Evolutionary conservation across 2,888 invertebrate species (phyloP), one percentile per base, ranked within the genome.

Genomic region (Gortyna flavago): DNA sequence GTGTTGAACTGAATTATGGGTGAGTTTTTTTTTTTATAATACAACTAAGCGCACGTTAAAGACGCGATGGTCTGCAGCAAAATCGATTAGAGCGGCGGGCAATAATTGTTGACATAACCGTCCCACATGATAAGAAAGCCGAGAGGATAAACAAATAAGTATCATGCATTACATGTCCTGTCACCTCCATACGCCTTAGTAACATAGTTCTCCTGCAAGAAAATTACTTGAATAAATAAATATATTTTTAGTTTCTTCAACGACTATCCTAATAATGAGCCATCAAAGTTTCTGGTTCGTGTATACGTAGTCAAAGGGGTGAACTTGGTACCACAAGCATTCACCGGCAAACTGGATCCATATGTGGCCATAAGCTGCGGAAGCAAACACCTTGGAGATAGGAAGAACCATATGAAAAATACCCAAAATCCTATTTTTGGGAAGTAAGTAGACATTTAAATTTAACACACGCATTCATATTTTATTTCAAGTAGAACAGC

Each of bases 391-490:
- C 82, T 92, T 9, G 95, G 94, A 62, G 98, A 99, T 92, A 97
- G 97, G 72, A 97, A 98, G 29, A 97, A 97, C 88, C 98, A 97
- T 91, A 95, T 98, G 59, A 96, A 97, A 3, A 98, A 98, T 92
- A 98, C 98, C 87, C 93, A 98, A 32, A 98, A 98, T 95, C 99
- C 99, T 0, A 96, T 98, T 38, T 99, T 99, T 94, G 99, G 99
- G 73, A 98, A 97, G 97, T 97, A 94, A 91, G 92, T 88, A 59
- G 35, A 21, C 1, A 38, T 35, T 35, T 18, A n/a, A 0, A n/a
- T 54, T 51, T 11, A 68, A 18, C 18, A 35, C 6, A 8, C 48
- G 8, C 16, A 51, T 59, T 72, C 0, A 18, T n/a, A 0, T 9
- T 13, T 51, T 25, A 13, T 54, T 35, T 4, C 6, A n/a, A 35